These are phyloP conservation scores for Brachypalpus laphriformis DNA, from an alignment of 2,888 invertebrate species.

Conservation along the genomic window DNA sequence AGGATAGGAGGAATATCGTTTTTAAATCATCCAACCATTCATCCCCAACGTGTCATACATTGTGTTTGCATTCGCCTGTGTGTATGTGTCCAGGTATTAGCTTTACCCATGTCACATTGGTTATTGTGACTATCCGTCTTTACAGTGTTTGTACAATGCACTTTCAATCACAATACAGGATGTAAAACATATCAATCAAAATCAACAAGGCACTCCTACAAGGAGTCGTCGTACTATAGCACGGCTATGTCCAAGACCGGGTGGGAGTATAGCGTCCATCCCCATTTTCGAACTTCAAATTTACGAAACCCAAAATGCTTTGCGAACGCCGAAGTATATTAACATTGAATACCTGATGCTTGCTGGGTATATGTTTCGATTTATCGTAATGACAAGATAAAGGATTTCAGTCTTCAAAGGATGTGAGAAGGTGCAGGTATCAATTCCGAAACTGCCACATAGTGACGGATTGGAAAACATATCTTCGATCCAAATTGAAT, in stretches of 20 bases:
- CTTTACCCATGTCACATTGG: slow-evolving; percentile 50
- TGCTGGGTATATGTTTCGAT: slow-evolving; percentile 22
- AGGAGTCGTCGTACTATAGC: background rate
- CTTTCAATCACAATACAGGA: slow-evolving; percentile 54
- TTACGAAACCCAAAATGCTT: background rate
- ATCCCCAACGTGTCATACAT: background rate
- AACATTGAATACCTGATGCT: slow-evolving; percentile 36
- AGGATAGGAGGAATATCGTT: slow-evolving; percentile 1
- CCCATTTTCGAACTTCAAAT: background rate
- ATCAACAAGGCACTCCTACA: slow-evolving; percentile 29
- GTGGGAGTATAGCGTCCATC: too few relatives aligned
- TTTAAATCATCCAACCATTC: background rate
- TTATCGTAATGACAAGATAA: slow-evolving; percentile 34
- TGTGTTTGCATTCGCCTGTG: slow-evolving; percentile 14
- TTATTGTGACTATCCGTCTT: slow-evolving; percentile 30
- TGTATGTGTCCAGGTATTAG: slow-evolving; percentile 43
- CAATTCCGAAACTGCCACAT: slow-evolving; percentile 38
- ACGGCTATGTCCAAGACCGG: background rate
- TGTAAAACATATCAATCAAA: slow-evolving; percentile 67
- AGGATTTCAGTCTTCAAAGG: slow-evolving; percentile 17
- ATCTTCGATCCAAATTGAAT: slow-evolving; percentile 37
- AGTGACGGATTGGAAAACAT: slow-evolving; percentile 30
- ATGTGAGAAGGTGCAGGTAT: slow-evolving; percentile 17
- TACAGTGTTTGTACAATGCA: slow-evolving; percentile 49
- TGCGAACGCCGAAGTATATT: background rate